phyloP scores from a whole-genome alignment of 2,113 vertebrate species.

The Vidua chalybeata region DNA sequence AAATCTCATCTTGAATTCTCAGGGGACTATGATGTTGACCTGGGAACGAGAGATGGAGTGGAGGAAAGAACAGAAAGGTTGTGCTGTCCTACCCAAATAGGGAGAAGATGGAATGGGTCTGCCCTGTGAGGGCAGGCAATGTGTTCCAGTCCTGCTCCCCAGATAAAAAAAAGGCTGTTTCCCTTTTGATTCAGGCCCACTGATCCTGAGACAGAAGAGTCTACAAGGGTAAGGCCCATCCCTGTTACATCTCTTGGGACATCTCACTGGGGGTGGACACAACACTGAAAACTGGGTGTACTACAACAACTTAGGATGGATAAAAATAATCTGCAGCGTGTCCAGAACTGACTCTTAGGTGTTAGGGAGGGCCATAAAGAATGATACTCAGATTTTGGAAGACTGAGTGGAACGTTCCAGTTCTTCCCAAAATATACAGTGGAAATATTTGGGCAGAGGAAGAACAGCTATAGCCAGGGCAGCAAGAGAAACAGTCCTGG shows the following conservation, averaged over 20 bases:
- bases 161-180: background rate
- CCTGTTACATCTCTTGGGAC: background rate
- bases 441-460: constrained; percentile 32
- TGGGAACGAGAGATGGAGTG: background rate
- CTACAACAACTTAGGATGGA: background rate
- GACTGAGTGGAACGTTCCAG: constrained; percentile 16
- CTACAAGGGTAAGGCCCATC: background rate
- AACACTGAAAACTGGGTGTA: accelerated
- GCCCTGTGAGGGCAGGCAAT: background rate
- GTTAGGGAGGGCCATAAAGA: constrained; percentile 8
- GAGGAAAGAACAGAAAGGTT: background rate
- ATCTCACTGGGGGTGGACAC: background rate
- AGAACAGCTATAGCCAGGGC: background rate
- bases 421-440: constrained; percentile 48
- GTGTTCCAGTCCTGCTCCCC: accelerated
- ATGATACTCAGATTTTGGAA: constrained; percentile 20
- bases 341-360: constrained; percentile 6
- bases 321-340: background rate
- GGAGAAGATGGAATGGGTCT: background rate
- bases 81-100: background rate
- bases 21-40: background rate
- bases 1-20: background rate
- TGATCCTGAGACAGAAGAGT: background rate
- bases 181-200: background rate
- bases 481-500: constrained; percentile 15